Evolutionary conservation across 1,140 invertebrate species (phyloP).

Genomic region (Holcopasites calliopsidis): DNA sequence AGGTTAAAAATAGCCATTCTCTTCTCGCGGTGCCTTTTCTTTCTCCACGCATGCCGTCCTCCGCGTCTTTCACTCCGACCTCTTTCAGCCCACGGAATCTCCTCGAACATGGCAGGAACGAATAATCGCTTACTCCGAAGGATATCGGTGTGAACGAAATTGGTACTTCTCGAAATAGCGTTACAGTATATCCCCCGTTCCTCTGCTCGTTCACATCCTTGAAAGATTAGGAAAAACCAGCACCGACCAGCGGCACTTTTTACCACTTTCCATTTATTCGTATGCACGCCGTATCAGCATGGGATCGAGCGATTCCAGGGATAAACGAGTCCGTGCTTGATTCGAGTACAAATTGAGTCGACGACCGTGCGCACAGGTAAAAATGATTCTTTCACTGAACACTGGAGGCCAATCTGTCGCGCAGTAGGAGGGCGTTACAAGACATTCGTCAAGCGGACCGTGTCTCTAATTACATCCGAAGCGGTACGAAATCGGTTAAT

Average conservation of each 20-base stretch:
- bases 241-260: too few species aligned
- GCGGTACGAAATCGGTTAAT: neutral
- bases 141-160: constrained; percentile 28
- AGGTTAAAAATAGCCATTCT: constrained; percentile 48
- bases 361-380: neutral
- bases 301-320: neutral
- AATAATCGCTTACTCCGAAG: neutral
- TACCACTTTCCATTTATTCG: too few species aligned
- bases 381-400: neutral
- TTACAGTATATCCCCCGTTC: too few species aligned
- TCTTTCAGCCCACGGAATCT: constrained; percentile 5
- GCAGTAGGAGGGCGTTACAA: neutral
- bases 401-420: neutral
- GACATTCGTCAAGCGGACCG: constrained; percentile 1
- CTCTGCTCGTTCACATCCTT: too few species aligned
- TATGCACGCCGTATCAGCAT: neutral
- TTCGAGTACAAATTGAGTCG: neutral
- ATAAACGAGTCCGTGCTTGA: constrained; percentile 16
- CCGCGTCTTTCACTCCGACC: neutral
- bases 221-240: too few species aligned
- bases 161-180: too few species aligned
- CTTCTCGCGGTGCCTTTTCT: neutral
- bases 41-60: neutral
- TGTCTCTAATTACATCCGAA: neutral
- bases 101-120: constrained; percentile 23